Percentiles rank a stretch among this genome's conserved stretches.
Evolutionary conservation across 1,140 invertebrate species (phyloP).

Genomic region (Sesamia nonagrioides): DNA sequence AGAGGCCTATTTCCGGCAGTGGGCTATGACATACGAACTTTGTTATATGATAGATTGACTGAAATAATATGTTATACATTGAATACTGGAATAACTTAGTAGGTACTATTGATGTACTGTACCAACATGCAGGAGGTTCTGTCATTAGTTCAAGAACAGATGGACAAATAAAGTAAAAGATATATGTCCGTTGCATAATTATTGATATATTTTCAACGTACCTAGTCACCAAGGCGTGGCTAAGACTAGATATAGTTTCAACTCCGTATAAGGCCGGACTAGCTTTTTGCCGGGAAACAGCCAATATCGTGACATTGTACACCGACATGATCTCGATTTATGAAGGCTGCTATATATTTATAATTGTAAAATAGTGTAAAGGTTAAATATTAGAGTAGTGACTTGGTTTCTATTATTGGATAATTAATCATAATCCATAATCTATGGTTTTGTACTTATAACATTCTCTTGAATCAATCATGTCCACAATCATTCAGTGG

Average conservation of each 20-base stretch:
- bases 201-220: not conserved
- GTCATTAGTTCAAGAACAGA: not conserved
- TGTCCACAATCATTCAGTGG: no score
- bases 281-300: slow-evolving; percentile 40
- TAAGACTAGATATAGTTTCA: slow-evolving; percentile 27
- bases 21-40: no score
- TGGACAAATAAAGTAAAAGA: not conserved
- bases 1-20: not conserved
- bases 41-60: no score
- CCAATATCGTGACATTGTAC: slow-evolving; percentile 29
- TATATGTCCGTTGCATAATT: slow-evolving; percentile 1
- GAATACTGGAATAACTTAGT: no score
- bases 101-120: no score
- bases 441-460: no score
- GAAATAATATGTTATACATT: no score
- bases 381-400: slow-evolving; percentile 21
- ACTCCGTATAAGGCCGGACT: slow-evolving; percentile 27
- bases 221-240: slow-evolving; percentile 30
- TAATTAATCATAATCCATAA: not conserved
- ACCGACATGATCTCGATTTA: slow-evolving; percentile 33
- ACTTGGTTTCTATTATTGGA: slow-evolving; percentile 19
- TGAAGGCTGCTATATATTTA: slow-evolving; percentile 22
- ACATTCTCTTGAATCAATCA: no score
- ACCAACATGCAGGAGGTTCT: no score
- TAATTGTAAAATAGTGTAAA: slow-evolving; percentile 11